Conservation (phyloP, 2,797 vertebrate genomes). For the Aulostomus chinensis region DNA sequence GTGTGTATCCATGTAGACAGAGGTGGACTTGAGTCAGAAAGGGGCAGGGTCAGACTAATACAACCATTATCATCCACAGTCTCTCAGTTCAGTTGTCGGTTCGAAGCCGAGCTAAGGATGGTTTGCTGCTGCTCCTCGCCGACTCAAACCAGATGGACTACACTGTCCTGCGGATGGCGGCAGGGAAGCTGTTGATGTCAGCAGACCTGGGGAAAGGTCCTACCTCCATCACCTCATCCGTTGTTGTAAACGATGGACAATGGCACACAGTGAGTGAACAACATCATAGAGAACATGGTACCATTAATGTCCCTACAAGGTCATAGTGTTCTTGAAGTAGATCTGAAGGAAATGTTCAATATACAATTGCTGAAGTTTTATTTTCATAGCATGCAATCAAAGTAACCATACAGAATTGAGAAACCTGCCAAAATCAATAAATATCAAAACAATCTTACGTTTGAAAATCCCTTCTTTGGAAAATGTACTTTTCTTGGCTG, state of each 20-base stretch:
- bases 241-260: slow-evolving; percentile 82
- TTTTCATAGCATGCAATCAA: too few relatives aligned
- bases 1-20: slow-evolving; percentile 64
- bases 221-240: slow-evolving; percentile 75
- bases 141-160: slow-evolving; percentile 89
- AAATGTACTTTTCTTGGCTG: too few relatives aligned
- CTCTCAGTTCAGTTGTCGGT: slow-evolving; percentile 83
- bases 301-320: too few relatives aligned
- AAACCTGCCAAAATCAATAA: too few relatives aligned
- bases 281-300: too few relatives aligned
- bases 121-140: slow-evolving; percentile 86
- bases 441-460: too few relatives aligned
- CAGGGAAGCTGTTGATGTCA: slow-evolving; percentile 83
- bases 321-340: too few relatives aligned
- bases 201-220: slow-evolving; percentile 91
- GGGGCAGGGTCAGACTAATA: not conserved
- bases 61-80: slow-evolving; percentile 58
- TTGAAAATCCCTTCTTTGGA: too few relatives aligned
- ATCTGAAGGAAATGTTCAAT: too few relatives aligned
- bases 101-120: slow-evolving; percentile 84
- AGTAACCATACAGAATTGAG: too few relatives aligned
- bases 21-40: not conserved
- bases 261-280: slow-evolving; percentile 90
- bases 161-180: slow-evolving; percentile 81
- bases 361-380: too few relatives aligned